A percentile compares a stretch with the other conserved stretches of the same genome.
These are phyloP conservation scores for Ganaspis sp. DNA, from an alignment of 1,140 invertebrate genomes.

Conservation along the genomic window DNA sequence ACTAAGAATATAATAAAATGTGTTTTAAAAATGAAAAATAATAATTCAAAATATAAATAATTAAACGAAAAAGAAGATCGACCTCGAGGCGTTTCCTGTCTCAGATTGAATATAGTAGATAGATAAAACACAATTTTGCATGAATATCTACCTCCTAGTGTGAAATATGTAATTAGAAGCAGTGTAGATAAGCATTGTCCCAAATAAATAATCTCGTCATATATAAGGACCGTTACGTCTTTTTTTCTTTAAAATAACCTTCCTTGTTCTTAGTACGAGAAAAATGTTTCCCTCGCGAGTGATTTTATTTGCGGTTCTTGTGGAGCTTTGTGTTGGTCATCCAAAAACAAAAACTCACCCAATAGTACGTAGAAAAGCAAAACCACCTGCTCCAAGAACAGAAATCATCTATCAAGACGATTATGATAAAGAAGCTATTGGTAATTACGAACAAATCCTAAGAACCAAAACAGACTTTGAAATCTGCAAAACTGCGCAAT, in stretches of 20 bases:
- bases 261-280: neutral
- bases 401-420: constrained; percentile 44
- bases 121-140: constrained; percentile 1
- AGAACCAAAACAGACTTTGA: too few species aligned
- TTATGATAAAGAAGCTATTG: constrained; percentile 49
- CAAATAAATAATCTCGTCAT: neutral
- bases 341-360: neutral
- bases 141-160: neutral
- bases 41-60: neutral
- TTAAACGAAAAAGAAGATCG: neutral
- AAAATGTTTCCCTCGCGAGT: neutral
- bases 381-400: constrained; percentile 53
- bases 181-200: neutral
- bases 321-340: neutral
- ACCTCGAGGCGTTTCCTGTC: neutral
- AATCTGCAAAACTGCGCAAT: too few species aligned
- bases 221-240: neutral
- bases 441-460: constrained; percentile 47
- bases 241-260: neutral
- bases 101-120: neutral
- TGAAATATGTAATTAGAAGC: neutral
- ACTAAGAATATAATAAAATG: too few species aligned
- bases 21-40: too few species aligned
- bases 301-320: neutral
- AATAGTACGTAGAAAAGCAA: neutral